phyloP scores from a whole-genome alignment of 1,140 invertebrate species.

The Heliconius nattereri region DNA sequence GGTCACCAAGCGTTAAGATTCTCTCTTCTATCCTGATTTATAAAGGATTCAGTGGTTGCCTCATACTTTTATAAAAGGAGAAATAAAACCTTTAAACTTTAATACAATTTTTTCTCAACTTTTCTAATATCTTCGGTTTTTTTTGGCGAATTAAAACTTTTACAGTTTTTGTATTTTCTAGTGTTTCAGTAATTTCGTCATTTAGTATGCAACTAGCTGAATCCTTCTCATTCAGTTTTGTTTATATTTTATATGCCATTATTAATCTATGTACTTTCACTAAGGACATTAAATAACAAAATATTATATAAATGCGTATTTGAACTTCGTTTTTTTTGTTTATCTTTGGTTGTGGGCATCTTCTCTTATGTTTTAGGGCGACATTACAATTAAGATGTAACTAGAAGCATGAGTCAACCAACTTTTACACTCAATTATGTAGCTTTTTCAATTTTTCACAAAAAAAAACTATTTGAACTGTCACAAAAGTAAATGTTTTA shows the following conservation, averaged over 20 bases:
- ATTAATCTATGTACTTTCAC: conserved; percentile 1
- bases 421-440: not conserved
- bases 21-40: not conserved
- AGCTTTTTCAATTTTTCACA: conserved; percentile 9
- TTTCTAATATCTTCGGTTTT: not conserved
- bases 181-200: not conserved
- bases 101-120: not conserved
- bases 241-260: conserved; percentile 34
- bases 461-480: not conserved
- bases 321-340: conserved; percentile 29
- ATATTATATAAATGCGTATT: conserved; percentile 33
- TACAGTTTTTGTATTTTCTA: not conserved
- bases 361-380: not conserved
- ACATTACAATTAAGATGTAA: not conserved
- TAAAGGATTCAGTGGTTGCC: conserved; percentile 42
- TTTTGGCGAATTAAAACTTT: not conserved
- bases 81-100: not conserved
- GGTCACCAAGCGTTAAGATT: conserved; percentile 52
- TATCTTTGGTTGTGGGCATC: conserved; percentile 30
- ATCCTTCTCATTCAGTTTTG: conserved; percentile 15
- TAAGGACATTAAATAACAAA: conserved; percentile 11
- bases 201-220: conserved; percentile 16
- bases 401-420: not conserved
- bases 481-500: conserved; percentile 5
- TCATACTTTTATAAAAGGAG: not conserved